Evolutionary conservation across 2,113 vertebrate genomes (phyloP), one percentile per base, ranked within the genome.

Genomic region (Stercorarius parasiticus): DNA sequence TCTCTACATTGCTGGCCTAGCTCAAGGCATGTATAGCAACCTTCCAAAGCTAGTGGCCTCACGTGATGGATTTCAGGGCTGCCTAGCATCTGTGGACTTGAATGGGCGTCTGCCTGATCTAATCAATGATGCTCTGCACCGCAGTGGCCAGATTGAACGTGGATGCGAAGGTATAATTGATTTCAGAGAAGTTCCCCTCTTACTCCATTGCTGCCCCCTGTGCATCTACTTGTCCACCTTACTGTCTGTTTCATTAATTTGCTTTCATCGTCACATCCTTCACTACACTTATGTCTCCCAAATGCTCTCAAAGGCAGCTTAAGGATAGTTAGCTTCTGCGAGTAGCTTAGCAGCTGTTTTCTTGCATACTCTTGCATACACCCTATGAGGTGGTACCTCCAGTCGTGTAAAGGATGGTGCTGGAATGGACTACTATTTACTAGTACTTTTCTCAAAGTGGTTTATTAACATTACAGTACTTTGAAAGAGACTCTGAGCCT

Each of bases 91-190:
- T 0, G 99, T 99, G 91, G 99, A 99, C 97, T 98, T 99, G 92
- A 99, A 99, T 6, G 99, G 99, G 4, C 99, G 99, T 30, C 98
- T 99, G 25, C 99, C 99, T 5, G 99, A 99, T 96, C 99, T 99
- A 59, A 99, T 99, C 87, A 99, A 97, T 0, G 99, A 99, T 1
- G 99, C 99, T 36, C 96, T 99, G 91, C 99, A 99, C 86, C 99
- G 99, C 97, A 99, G 99, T 4, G 99, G 99, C 52, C 99, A 99
- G 98, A 99, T 99, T 9, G 99, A 99, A 85, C 99, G 99, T 29
- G 99, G 99, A 98, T 99, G 99, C 12, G 99, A 99, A 99, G 99
- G 99, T 99, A 99, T 95, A 82, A 77, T 88, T 58, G 82, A 82
- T 98, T 77, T 97, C 89, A 97, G 94, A 97, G 98, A 82, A 69